These are phyloP conservation scores for Oscheius sp. DNA, from an alignment of 2,888 invertebrate genomes.

Conservation along the genomic window DNA sequence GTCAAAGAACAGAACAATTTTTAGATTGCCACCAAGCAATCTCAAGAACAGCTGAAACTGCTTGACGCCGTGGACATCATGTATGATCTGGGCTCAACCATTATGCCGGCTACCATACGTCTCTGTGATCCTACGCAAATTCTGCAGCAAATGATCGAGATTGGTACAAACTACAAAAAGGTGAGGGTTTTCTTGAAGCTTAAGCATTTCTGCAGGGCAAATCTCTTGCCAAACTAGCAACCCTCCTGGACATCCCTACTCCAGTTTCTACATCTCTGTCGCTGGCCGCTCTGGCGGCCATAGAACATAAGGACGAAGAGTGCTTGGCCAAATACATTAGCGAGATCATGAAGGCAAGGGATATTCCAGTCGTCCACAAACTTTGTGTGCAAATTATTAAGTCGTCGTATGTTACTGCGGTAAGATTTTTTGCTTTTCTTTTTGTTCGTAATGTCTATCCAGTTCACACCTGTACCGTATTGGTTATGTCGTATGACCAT, in stretches of 20 bases:
- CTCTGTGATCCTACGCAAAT: conserved; percentile 47
- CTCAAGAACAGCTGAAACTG: conserved; percentile 45
- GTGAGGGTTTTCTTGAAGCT: conserved; percentile 10
- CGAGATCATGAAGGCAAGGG: conserved; percentile 46
- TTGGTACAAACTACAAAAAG: conserved; percentile 55
- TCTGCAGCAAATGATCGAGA: conserved; percentile 49
- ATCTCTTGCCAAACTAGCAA: conserved; percentile 50
- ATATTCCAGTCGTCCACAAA: conserved; percentile 55
- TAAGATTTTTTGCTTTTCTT: conserved; percentile 4
- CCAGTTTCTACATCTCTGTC: conserved; percentile 58
- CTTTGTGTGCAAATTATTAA: conserved; percentile 54
- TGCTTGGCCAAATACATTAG: conserved; percentile 51
- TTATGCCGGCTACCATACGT: conserved; percentile 51
- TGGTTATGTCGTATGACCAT: no score
- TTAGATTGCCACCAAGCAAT: conserved; percentile 42
- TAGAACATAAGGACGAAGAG: conserved; percentile 48
- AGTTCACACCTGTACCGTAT: no score
- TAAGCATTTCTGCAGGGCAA: conserved; percentile 40
- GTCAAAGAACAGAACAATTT: background rate
- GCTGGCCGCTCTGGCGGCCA: conserved; percentile 53
- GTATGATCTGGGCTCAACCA: conserved; percentile 53
- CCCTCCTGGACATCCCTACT: conserved; percentile 49
- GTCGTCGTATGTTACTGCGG: conserved; percentile 43
- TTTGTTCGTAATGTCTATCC: no score
- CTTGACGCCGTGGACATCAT: conserved; percentile 52